phyloP scores from a whole-genome alignment of 2,888 invertebrate genomes.

The Limnephilus lunatus region DNA sequence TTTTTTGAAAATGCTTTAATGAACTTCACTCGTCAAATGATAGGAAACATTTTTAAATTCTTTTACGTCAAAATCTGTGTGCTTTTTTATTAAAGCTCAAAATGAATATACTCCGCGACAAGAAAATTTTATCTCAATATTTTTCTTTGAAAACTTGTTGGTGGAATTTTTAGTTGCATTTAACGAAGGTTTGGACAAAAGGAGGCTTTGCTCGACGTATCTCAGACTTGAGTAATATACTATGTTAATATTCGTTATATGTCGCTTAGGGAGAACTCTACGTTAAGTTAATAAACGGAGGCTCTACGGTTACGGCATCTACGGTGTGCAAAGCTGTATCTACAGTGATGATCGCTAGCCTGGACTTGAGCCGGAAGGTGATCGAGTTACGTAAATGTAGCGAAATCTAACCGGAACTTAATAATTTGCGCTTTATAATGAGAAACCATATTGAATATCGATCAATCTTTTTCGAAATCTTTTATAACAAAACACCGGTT shows the following conservation, averaged over 20 bases:
- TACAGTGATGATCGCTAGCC: neutral
- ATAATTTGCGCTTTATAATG: neutral
- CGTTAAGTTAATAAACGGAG: constrained; percentile 22
- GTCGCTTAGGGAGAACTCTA: constrained; percentile 20
- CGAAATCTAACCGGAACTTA: neutral
- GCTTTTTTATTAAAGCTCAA: neutral
- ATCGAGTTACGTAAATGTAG: neutral
- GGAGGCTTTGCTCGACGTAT: neutral
- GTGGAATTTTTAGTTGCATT: neutral
- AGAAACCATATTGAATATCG: neutral
- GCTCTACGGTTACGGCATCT: neutral
- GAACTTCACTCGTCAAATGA: too few relatives aligned
- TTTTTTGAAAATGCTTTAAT: too few relatives aligned
- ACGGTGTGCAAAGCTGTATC: neutral
- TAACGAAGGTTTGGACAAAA: neutral
- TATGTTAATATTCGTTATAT: constrained; percentile 37
- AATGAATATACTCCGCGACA: constrained; percentile 10
- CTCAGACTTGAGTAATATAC: constrained; percentile 27
- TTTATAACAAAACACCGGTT: neutral
- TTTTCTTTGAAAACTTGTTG: neutral
- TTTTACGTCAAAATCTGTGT: neutral
- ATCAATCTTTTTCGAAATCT: neutral
- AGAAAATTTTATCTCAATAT: neutral
- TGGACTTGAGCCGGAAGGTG: neutral
- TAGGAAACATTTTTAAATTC: neutral